Percentiles rank a stretch among this genome's conserved stretches.
Conservation (phyloP, 1,140 invertebrate species). For the Eurytemora carolleeae region DNA sequence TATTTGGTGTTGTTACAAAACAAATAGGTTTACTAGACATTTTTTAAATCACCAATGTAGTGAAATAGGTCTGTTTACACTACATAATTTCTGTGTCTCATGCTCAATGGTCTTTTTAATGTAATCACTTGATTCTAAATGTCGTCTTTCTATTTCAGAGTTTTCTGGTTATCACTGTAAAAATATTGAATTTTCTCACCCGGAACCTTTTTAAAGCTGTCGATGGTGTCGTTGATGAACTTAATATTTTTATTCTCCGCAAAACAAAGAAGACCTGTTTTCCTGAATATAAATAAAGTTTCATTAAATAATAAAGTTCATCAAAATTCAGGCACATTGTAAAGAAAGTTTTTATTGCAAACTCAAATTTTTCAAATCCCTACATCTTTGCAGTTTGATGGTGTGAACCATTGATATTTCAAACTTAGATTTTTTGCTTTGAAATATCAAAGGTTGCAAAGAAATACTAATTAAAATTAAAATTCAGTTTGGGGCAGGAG, state of each 20-base stretch:
- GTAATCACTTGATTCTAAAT: background rate
- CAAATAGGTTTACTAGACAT: too few species aligned
- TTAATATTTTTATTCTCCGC: background rate
- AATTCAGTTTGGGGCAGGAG: too few species aligned
- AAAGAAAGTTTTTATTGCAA: background rate
- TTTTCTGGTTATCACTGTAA: background rate
- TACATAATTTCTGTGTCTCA: too few species aligned
- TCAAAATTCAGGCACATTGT: too few species aligned
- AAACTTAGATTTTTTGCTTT: background rate
- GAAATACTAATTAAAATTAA: background rate
- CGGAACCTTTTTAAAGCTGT: background rate
- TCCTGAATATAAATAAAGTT: background rate
- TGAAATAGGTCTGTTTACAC: too few species aligned
- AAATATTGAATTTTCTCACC: background rate
- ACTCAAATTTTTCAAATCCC: background rate
- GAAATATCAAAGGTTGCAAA: background rate
- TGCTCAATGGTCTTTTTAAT: too few species aligned
- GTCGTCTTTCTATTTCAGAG: background rate
- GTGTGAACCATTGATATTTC: background rate
- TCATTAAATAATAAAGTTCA: too few species aligned
- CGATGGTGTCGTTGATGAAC: background rate
- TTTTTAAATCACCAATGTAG: too few species aligned
- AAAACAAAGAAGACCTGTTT: background rate
- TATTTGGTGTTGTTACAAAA: too few species aligned
- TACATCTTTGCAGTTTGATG: background rate